Base-by-base conservation (phyloP, 2,888 invertebrate genomes). In the Leptarthrus brevirostris region DNA sequence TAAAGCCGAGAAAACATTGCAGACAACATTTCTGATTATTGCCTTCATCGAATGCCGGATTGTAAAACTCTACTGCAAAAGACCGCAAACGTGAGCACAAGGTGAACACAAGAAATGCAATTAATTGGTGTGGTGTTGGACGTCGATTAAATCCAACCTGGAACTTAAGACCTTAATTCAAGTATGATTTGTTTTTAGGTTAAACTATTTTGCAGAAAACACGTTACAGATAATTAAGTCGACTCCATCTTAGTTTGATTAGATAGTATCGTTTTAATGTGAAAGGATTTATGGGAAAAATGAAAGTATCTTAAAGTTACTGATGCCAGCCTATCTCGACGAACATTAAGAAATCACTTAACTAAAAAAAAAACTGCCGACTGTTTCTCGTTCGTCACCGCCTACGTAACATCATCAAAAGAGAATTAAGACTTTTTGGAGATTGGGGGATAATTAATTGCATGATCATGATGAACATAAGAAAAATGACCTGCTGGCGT, bases 81-180 rank as follows among this genome's bases (percentile, higher is more conserved):
- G n/a, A 16, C 47, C 12, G 16, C 47, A 47, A 47, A 47, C 47
- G 5, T 47, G 47, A 47, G 14, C 47, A 47, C 16, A 47, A 47
- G 47, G n/a, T 47, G 47, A 47, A 47, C 47, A 47, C 14, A 5
- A 14, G 47, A 47, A 47, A 47, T 47, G 47, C n/a, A 47, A 47
- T 47, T 47, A 47, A 47, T 47, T 47, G 47, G 47, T n/a, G 47
- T n/a, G 47, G 1, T 14, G n/a, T 47, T 12, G 10, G n/a, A n/a
- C 5, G 47, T 47, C n/a, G 12, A 47, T 1, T 14, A 14, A 47
- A 47, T 47, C 30, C 30, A 30, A 30, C 30, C 4, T 3, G 30
- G 30, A 30, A 30, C 30, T 8, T 3, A 30, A 30, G 30, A 30
- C 30, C 30, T 30, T 8, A 30, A 30, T 30, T 30, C 30, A 30